Conservation (phyloP, 2,888 invertebrate species). For the Odontocolon sp. region DNA sequence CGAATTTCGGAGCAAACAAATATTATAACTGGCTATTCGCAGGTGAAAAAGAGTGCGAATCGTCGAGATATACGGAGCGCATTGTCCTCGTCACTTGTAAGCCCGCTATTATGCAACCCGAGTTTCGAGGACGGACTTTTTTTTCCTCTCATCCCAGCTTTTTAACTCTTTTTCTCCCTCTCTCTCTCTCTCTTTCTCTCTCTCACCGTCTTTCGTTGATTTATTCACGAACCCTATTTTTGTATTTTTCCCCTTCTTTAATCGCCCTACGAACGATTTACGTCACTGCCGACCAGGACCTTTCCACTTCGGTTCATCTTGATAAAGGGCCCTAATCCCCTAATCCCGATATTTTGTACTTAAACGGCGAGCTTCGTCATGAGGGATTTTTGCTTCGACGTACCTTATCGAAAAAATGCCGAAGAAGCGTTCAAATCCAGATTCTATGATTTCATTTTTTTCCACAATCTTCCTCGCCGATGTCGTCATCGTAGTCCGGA, state of each 20-base stretch:
- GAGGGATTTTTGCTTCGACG: too few relatives aligned
- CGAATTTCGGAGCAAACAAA: too few relatives aligned
- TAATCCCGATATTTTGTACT: too few relatives aligned
- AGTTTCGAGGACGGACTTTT: slow-evolving; percentile 41
- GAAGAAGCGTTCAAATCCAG: too few relatives aligned
- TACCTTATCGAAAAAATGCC: too few relatives aligned
- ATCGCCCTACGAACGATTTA: background rate
- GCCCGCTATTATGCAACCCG: slow-evolving; percentile 61
- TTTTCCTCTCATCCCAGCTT: slow-evolving; percentile 2
- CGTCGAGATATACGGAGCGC: slow-evolving; percentile 49
- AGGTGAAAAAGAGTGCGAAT: too few relatives aligned
- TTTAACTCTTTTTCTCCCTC: background rate
- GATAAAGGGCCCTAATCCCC: too few relatives aligned
- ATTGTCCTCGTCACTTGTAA: slow-evolving; percentile 59
- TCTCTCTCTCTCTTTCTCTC: slow-evolving; percentile 1
- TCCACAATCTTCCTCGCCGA: too few relatives aligned
- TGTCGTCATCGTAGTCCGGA: too few relatives aligned
- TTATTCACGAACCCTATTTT: slow-evolving; percentile 1
- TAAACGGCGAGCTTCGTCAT: too few relatives aligned
- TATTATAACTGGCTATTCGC: too few relatives aligned
- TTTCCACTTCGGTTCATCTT: background rate
- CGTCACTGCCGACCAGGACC: background rate
- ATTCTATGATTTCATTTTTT: too few relatives aligned
- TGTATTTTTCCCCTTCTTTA: slow-evolving; percentile 2
- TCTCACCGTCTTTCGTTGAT: background rate